Evolutionary conservation across 2,888 invertebrate species (phyloP).

Genomic region (Ectemnius lituratus): DNA sequence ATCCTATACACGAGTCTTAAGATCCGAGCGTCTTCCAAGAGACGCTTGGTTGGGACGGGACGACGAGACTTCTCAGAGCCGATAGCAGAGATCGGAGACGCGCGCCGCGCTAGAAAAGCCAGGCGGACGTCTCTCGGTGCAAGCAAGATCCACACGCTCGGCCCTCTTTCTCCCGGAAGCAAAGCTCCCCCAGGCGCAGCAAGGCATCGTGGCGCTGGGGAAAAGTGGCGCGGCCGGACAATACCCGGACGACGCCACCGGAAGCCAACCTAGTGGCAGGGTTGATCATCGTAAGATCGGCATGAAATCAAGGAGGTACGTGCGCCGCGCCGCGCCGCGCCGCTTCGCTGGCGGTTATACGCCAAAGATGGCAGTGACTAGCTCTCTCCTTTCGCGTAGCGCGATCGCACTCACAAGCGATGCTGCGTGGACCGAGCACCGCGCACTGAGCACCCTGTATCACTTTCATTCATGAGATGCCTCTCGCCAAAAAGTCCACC

Average conservation of each 20-base stretch:
- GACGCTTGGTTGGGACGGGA: neutral
- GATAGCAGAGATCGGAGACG: neutral
- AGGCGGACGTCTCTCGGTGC: neutral
- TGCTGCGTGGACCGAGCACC: slow-evolving; percentile 42
- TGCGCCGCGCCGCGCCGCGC: slow-evolving; percentile 31
- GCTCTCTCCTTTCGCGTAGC: slow-evolving; percentile 11
- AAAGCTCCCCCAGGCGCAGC: slow-evolving; percentile 10
- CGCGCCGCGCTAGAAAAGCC: neutral
- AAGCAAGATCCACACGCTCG: slow-evolving; percentile 5
- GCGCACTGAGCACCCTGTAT: slow-evolving; percentile 14
- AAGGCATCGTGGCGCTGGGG: slow-evolving; percentile 11
- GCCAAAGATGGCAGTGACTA: slow-evolving; percentile 68
- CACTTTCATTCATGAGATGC: slow-evolving; percentile 10
- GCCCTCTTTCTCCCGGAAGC: slow-evolving; percentile 10
- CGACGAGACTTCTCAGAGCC: neutral
- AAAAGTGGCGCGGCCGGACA: slow-evolving; percentile 50
- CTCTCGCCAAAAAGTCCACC: neutral
- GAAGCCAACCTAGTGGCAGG: slow-evolving; percentile 39
- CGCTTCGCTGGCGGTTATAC: slow-evolving; percentile 23
- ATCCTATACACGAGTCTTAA: slow-evolving; percentile 1
- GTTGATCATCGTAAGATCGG: slow-evolving; percentile 54
- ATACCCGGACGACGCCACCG: slow-evolving; percentile 38
- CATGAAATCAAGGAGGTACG: slow-evolving; percentile 71
- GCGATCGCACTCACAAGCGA: slow-evolving; percentile 22
- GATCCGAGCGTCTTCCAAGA: neutral